phyloP scores from a whole-genome alignment of 2,797 vertebrate species.

The Meda fulgida region DNA sequence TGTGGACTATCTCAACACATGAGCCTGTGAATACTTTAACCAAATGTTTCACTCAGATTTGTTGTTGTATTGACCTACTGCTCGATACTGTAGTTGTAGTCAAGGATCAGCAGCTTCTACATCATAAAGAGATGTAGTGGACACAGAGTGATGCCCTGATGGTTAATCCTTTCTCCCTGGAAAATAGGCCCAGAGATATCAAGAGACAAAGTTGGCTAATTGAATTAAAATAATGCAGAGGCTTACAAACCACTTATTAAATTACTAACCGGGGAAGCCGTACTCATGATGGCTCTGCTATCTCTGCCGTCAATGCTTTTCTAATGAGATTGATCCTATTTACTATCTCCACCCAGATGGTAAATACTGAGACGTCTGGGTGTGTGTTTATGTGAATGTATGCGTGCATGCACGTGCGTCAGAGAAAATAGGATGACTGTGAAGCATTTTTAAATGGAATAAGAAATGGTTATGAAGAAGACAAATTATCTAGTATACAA shows the following conservation, averaged over 20 bases:
- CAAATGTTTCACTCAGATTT: not conserved
- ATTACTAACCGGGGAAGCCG: constrained; percentile 61
- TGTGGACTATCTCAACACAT: not conserved
- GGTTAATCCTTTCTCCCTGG: constrained; percentile 8
- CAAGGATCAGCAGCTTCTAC: not conserved
- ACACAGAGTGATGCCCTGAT: constrained; percentile 18
- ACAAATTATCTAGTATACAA: not conserved
- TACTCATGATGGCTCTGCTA: constrained; percentile 23
- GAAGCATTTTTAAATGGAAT: constrained; percentile 9
- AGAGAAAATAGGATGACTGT: not conserved
- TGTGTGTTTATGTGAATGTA: constrained; percentile 11
- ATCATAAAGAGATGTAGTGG: not conserved
- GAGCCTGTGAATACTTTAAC: not conserved
- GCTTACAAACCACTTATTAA: constrained; percentile 72
- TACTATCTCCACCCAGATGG: constrained; percentile 55
- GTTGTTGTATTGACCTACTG: not conserved
- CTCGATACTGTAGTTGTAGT: not conserved
- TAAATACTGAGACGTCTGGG: constrained; percentile 50
- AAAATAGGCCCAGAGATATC: constrained; percentile 45
- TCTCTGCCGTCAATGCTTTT: constrained; percentile 51
- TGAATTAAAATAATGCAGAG: constrained; percentile 71
- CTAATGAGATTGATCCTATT: constrained; percentile 60
- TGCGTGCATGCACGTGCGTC: constrained; percentile 5
- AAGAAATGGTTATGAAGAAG: not conserved
- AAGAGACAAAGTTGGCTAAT: constrained; percentile 66